Evolutionary conservation across 2,888 invertebrate genomes (phyloP).

Genomic region (Cheilosia soror): DNA sequence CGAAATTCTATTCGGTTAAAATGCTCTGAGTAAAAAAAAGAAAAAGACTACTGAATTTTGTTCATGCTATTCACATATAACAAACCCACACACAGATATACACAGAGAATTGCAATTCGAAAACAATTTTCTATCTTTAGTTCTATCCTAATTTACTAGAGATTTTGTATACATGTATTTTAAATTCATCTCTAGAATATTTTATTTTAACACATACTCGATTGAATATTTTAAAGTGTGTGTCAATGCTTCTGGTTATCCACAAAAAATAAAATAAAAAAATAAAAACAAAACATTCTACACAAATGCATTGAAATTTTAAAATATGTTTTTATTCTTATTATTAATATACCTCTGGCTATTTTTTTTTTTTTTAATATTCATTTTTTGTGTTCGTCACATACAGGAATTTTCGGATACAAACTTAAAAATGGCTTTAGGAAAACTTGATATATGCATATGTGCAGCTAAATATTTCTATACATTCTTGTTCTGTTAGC

Average conservation of each 20-base stretch:
- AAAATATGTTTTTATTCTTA: background rate
- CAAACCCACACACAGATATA: constrained; percentile 33
- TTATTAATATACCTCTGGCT: constrained; percentile 5
- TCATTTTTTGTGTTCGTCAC: constrained; percentile 14
- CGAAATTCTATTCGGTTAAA: constrained; percentile 51
- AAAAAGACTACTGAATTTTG: constrained; percentile 16
- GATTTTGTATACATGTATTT: background rate
- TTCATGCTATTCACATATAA: constrained; percentile 30
- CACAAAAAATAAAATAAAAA: background rate
- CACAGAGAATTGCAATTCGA: constrained; percentile 52
- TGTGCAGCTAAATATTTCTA: too few relatives aligned
- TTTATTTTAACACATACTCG: constrained; percentile 9
- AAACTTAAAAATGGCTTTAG: too few relatives aligned
- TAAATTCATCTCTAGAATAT: background rate
- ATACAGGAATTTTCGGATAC: background rate
- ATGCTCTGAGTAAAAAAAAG: constrained; percentile 29
- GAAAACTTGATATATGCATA: too few relatives aligned
- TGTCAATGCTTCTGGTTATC: constrained; percentile 1
- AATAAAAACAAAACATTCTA: constrained; percentile 4
- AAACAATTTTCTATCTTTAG: constrained; percentile 68
- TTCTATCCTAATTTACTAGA: constrained; percentile 32
- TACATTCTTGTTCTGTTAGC: too few relatives aligned
- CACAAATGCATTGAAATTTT: constrained; percentile 20
- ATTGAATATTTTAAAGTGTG: background rate
- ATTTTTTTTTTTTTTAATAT: background rate